Base-by-base conservation (phyloP, 2,113 vertebrate species). In the Cyanistes caeruleus region DNA sequence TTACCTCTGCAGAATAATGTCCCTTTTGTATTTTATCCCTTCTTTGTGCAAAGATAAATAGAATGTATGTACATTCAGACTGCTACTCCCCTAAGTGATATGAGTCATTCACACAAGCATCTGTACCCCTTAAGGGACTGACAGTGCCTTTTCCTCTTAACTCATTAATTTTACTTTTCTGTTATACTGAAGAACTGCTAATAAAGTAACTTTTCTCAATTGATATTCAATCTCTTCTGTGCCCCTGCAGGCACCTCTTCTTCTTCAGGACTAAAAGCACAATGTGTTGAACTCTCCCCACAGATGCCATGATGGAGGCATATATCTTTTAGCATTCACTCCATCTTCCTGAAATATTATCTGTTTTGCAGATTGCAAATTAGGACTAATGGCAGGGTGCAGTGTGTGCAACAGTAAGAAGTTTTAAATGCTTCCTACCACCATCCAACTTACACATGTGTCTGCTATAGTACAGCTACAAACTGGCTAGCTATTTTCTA, bases 101-200 rank as follows among this genome's bases (percentile, higher is more conserved):
- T 89, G 89, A 95, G 37, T 95, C 91, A 95, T 94, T 87, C 87
- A 87, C 53, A 84, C 24, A 72, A 93, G 65, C 65, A 91, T 69
- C 81, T 93, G 84, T 60, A 84, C 41, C 69, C 74, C 91, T 96
- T 89, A 68, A 92, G 89, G 87, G 77, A 82, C 62, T 92, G 84
- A 72, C 87, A 67, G 27, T 82, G 44, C 58, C 69, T 95, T 81
- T 87, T 75, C 23, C 76, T 81, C 77, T 93, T 81, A 72, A 91
- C 91, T 89, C 73, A 94, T 87, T 95, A 64, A 87, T 93, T 95
- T 84, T 75, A 72, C 53, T 93, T 94, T 91, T 68, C 84, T 87
- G 35, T 75, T 89, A 56, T 44, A 78, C 44, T 84, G 60, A 81
- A 94, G 91, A 93, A 49, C 59, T 78, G 52, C 68, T 92, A 93